Conservation (phyloP, 2,888 invertebrate species). For the Dromius quadrimaculatus region DNA sequence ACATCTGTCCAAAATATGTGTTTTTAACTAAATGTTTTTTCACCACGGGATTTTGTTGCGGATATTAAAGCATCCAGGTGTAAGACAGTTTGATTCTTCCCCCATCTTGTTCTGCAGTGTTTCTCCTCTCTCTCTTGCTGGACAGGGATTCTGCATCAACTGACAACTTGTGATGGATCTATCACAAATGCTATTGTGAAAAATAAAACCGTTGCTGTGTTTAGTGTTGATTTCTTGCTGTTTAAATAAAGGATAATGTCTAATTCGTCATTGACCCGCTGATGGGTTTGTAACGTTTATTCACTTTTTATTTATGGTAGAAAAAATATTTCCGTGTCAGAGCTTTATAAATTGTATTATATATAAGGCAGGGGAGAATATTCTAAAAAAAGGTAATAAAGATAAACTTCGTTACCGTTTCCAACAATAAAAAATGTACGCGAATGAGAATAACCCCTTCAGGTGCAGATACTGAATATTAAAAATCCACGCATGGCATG, state of each 20-base stretch:
- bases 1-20: conserved; percentile 63
- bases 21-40: conserved; percentile 61
- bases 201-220: conserved; percentile 40
- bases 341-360: too few species aligned
- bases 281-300: conserved; percentile 21
- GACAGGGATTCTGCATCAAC: conserved; percentile 12
- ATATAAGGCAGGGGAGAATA: too few species aligned
- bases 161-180: conserved; percentile 65
- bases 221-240: conserved; percentile 33
- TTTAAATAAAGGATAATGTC: conserved; percentile 29
- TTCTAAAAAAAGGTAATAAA: conserved; percentile 17
- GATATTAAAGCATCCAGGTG: conserved; percentile 61
- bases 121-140: conserved; percentile 4
- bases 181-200: conserved; percentile 42
- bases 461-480: conserved; percentile 42
- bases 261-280: not conserved
- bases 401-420: conserved; percentile 10
- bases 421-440: conserved; percentile 3
- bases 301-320: not conserved
- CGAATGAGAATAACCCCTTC: conserved; percentile 27
- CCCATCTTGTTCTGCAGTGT: not conserved
- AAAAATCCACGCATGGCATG: conserved; percentile 39
- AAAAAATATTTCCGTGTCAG: not conserved
- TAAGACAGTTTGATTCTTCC: conserved; percentile 24
- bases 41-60: conserved; percentile 60